phyloP scores from a whole-genome alignment of 2,113 vertebrate species.

The Chauna torquata region DNA sequence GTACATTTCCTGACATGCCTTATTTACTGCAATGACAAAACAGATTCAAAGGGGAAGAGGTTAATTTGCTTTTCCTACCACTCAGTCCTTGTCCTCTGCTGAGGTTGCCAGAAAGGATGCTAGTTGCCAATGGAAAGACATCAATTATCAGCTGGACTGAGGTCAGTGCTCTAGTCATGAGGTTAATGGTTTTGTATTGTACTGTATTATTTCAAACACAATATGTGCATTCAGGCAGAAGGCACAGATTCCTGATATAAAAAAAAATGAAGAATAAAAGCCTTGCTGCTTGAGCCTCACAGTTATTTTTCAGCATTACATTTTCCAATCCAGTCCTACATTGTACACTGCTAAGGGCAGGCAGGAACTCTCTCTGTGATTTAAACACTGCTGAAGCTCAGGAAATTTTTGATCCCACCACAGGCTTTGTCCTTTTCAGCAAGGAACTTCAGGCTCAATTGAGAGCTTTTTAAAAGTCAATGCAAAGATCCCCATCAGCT shows the following conservation, averaged over 20 bases:
- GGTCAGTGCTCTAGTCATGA: conserved; percentile 34
- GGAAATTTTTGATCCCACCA: not conserved
- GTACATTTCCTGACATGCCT: not conserved
- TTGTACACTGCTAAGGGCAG: not conserved
- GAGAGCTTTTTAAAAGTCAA: not conserved
- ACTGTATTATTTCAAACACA: conserved; percentile 58
- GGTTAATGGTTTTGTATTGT: conserved; percentile 60
- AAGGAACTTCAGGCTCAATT: not conserved
- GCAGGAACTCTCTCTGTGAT: not conserved
- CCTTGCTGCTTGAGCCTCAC: not conserved
- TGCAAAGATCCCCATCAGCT: not conserved
- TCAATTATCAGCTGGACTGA: conserved; percentile 50
- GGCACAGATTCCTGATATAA: conserved; percentile 13
- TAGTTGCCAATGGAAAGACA: conserved; percentile 61
- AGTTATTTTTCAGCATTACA: conserved; percentile 24
- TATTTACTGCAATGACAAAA: conserved; percentile 43
- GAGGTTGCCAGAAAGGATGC: conserved; percentile 50
- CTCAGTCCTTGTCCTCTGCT: conserved; percentile 30
- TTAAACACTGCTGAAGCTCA: not conserved
- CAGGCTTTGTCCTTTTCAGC: not conserved
- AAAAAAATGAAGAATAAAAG: not conserved
- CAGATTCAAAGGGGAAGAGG: conserved; percentile 52
- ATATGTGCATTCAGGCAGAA: conserved; percentile 48
- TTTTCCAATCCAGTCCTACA: conserved; percentile 15
- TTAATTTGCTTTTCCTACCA: conserved; percentile 63